These are phyloP conservation scores for Epinephelus lanceolatus DNA, from an alignment of 2,113 vertebrate genomes.

Conservation along the genomic window DNA sequence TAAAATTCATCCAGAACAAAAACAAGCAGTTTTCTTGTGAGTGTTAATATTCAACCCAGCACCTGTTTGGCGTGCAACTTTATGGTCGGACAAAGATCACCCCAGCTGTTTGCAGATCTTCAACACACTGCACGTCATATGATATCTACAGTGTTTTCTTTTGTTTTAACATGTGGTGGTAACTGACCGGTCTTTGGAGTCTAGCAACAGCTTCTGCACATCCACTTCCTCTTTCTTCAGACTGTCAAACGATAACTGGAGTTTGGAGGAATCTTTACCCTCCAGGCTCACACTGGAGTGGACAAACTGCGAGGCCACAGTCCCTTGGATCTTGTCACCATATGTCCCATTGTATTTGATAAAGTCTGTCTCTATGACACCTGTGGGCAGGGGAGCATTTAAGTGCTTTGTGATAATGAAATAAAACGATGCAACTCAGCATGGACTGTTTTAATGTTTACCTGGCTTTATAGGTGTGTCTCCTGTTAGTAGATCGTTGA, in stretches of 20 bases:
- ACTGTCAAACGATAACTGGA: conserved; percentile 90
- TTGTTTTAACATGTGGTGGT: neutral
- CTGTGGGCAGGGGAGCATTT: conserved; percentile 78
- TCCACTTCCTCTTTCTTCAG: conserved; percentile 93
- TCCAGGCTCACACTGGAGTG: conserved; percentile 78
- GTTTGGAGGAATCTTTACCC: conserved; percentile 85
- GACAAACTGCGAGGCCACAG: conserved; percentile 76
- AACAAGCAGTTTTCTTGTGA: neutral
- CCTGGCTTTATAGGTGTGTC: conserved; percentile 87
- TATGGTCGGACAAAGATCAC: conserved; percentile 65
- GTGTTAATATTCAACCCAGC: conserved; percentile 19
- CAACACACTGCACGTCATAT: neutral
- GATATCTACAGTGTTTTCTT: neutral
- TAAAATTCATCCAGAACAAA: neutral
- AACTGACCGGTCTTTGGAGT: conserved; percentile 85
- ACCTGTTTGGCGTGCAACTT: conserved; percentile 15
- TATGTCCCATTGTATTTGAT: conserved; percentile 89
- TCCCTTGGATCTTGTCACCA: conserved; percentile 81
- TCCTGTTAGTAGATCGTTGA: conserved; percentile 89
- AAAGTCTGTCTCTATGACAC: conserved; percentile 89
- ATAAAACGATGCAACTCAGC: neutral
- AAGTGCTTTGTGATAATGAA: neutral
- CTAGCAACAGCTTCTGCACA: conserved; percentile 88
- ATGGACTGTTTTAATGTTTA: conserved; percentile 60
- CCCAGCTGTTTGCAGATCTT: neutral